Evolutionary conservation across 2,113 vertebrate species (phyloP).

Genomic region (Rhinopomastus cyanomelas): DNA sequence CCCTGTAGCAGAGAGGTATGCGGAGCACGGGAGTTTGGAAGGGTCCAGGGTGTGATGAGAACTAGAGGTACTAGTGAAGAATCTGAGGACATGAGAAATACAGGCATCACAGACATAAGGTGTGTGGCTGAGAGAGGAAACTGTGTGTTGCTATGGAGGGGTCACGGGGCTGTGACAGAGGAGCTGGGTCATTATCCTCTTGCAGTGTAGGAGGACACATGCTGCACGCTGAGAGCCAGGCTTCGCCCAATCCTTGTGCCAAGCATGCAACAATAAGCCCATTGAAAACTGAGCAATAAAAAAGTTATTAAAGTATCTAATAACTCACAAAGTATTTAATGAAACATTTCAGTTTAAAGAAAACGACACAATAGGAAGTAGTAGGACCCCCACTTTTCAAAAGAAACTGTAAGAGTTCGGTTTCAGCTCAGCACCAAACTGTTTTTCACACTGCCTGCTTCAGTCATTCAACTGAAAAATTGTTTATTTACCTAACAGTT

Average conservation of each 20-base stretch:
- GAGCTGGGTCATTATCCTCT: not conserved
- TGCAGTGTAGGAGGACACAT: not conserved
- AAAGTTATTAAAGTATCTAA: not conserved
- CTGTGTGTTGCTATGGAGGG: not conserved
- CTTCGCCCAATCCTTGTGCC: not conserved
- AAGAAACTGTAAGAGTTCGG: not conserved
- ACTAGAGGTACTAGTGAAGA: not conserved
- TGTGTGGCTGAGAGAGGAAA: not conserved
- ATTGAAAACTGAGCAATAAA: not conserved
- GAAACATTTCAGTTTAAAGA: not conserved
- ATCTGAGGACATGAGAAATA: not conserved
- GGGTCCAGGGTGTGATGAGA: not conserved
- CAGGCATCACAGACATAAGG: not conserved
- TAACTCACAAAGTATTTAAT: not conserved
- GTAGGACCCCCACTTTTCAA: not conserved
- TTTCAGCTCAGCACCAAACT: not conserved
- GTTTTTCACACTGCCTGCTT: conserved; percentile 30
- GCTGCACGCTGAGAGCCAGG: not conserved
- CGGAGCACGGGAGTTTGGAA: not conserved
- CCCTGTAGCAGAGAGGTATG: not conserved
- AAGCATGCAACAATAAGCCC: not conserved
- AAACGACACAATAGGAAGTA: not conserved
- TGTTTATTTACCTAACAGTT: conserved; percentile 26
- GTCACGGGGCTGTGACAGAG: not conserved
- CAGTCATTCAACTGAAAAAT: conserved; percentile 42